These are phyloP conservation scores for Eudemis profundana DNA, from an alignment of 2,888 invertebrate species.

Conservation along the genomic window DNA sequence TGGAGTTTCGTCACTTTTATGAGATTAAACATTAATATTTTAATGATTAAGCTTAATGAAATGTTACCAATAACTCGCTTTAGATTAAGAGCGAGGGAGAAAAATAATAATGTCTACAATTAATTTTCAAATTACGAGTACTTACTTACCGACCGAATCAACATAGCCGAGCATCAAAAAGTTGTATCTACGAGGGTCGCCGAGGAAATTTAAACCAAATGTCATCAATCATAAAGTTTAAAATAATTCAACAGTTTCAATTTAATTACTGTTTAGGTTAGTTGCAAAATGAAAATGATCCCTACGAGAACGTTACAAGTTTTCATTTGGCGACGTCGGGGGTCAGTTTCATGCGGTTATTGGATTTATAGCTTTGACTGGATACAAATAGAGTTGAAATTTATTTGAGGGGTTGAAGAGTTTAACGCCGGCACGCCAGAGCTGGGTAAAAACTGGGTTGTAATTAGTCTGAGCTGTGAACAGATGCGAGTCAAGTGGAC, in stretches of 20 bases:
- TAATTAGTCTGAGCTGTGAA: conserved; percentile 80
- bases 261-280: conserved; percentile 57
- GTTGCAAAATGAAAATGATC: conserved; percentile 57
- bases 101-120: conserved; percentile 3
- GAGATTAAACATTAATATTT: background rate
- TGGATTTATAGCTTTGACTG: conserved; percentile 62
- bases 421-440: conserved; percentile 62
- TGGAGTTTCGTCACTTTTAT: background rate
- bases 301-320: conserved; percentile 59
- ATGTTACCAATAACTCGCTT: background rate
- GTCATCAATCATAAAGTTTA: conserved; percentile 56
- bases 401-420: conserved; percentile 60
- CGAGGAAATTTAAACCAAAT: conserved; percentile 55
- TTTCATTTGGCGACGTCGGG: conserved; percentile 58
- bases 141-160: conserved; percentile 21
- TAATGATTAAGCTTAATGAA: background rate
- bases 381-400: conserved; percentile 58
- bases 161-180: conserved; percentile 60
- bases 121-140: conserved; percentile 14
- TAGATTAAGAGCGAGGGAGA: background rate
- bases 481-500: conserved; percentile 62
- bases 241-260: conserved; percentile 55
- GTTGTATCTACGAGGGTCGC: conserved; percentile 49
- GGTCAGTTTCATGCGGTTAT: conserved; percentile 41
- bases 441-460: conserved; percentile 72